Percentiles rank a stretch among this genome's conserved stretches.
These are phyloP conservation scores for Poeciliopsis turneri DNA, from an alignment of 2,797 vertebrate species.

Conservation along the genomic window DNA sequence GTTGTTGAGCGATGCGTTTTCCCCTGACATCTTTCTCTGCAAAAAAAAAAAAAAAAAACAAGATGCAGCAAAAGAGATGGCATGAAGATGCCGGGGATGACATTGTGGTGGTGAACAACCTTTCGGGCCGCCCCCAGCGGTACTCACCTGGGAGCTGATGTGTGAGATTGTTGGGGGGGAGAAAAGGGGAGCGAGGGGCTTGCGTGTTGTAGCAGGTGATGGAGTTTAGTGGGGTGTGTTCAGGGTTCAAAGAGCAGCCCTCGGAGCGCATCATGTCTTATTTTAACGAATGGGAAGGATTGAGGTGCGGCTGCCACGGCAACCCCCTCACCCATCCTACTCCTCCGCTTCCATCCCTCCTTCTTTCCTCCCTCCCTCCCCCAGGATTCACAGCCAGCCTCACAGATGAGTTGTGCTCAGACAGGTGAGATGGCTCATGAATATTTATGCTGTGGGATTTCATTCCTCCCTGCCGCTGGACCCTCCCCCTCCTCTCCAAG, in stretches of 20 bases:
- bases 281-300: slow-evolving; percentile 61
- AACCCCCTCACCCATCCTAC: slow-evolving; percentile 71
- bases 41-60: slow-evolving; percentile 56
- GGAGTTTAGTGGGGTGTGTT: slow-evolving; percentile 75
- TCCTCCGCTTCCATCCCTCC: slow-evolving; percentile 56
- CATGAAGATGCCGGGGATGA: slow-evolving; percentile 57
- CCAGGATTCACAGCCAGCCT: slow-evolving; percentile 64
- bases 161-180: slow-evolving; percentile 56
- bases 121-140: slow-evolving; percentile 67
- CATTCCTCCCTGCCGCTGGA: slow-evolving; percentile 70
- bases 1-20: slow-evolving; percentile 27
- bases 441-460: slow-evolving; percentile 82
- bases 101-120: slow-evolving; percentile 74
- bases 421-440: slow-evolving; percentile 82
- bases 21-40: slow-evolving; percentile 47
- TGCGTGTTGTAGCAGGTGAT: slow-evolving; percentile 75
- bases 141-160: slow-evolving; percentile 71
- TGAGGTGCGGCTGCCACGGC: slow-evolving; percentile 69
- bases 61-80: slow-evolving; percentile 33
- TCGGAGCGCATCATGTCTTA: slow-evolving; percentile 67
- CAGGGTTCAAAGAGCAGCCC: slow-evolving; percentile 78
- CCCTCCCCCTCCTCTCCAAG: slow-evolving; percentile 73
- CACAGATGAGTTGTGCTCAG: slow-evolving; percentile 78
- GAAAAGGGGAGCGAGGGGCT: slow-evolving; percentile 20
- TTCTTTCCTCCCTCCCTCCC: slow-evolving; percentile 18